These are phyloP conservation scores for Slavum lentiscoides DNA, from an alignment of 2,888 invertebrate genomes.

Conservation along the genomic window DNA sequence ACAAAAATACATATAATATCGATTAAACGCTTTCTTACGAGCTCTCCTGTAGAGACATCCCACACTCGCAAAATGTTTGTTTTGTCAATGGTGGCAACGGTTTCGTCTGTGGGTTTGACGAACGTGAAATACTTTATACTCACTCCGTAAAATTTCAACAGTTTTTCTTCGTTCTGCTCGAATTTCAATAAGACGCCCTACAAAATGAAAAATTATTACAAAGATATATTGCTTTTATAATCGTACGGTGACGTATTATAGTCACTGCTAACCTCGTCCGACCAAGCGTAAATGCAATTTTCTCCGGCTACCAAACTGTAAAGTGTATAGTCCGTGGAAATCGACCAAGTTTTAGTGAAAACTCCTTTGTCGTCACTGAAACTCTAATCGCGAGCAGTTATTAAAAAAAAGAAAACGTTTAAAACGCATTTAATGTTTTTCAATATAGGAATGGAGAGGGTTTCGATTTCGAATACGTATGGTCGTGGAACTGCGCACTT, in stretches of 20 bases:
- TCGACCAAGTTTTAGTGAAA: slow-evolving; percentile 21
- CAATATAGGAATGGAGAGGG: too few relatives aligned
- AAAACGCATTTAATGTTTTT: neutral
- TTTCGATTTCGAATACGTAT: neutral
- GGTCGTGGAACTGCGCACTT: too few relatives aligned
- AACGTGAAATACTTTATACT: slow-evolving; percentile 29
- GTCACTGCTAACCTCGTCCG: neutral
- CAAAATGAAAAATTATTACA: neutral
- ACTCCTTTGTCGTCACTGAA: slow-evolving; percentile 2
- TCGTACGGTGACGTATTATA: too few relatives aligned
- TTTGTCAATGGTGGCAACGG: slow-evolving; percentile 17
- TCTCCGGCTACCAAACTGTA: neutral
- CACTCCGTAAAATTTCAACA: slow-evolving; percentile 24
- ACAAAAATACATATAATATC: neutral
- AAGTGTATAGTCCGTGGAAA: neutral
- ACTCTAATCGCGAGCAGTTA: neutral
- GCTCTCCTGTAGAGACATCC: slow-evolving; percentile 28
- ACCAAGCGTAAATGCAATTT: slow-evolving; percentile 33
- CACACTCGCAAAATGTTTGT: slow-evolving; percentile 20
- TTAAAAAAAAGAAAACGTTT: neutral
- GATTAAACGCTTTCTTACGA: slow-evolving; percentile 22
- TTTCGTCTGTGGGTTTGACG: slow-evolving; percentile 14
- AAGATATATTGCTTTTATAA: too few relatives aligned
- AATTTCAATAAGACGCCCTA: slow-evolving; percentile 23
- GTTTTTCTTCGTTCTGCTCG: neutral